Base-by-base conservation (phyloP, 2,113 vertebrate genomes). In the Channa argus region DNA sequence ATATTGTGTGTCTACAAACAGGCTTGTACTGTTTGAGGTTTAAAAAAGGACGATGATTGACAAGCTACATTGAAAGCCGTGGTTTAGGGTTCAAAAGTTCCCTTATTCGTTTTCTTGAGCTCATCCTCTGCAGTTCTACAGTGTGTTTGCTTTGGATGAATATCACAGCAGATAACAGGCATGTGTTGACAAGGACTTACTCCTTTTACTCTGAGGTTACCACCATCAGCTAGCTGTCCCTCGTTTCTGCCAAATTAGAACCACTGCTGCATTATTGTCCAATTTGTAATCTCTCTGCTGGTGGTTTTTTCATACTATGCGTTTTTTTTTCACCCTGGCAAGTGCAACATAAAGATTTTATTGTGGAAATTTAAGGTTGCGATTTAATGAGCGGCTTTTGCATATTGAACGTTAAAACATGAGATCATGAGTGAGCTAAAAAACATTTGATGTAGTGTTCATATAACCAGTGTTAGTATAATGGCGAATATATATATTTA, bases 261-360 rank as follows among this genome's bases (percentile, higher is more conserved):
- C 69, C 44, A 62, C 80, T 75, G 74, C 79, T 84, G 79, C 59
- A 79, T 63, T 79, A 74, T 67, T 67, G 69, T 77, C 52, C 69
- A 45, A 53, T 68, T 73, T 76, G n/a, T 43, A 15, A 15, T 55
- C 15, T 75, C 75, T 41, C 82, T 41, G 55, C 41, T 59, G 72
- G 68, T 69, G 58, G 60, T 8, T 45, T 71, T 41, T 39, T 77
- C 70, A 63, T 61, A 39, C 51, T 64, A 61, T 39, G 43, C 44
- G n/a, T 55, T 63, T 34, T 72, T 52, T 56, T 36, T 55, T 70
- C 9, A 39, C 38, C 45, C 39, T 4, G 12, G 15, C n/a, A 37
- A 62, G 49, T 72, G 66, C 36, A 77, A 41, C 43, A 49, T 47
- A 59, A 54, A 58, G 60, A 49, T 62, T 63, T 67, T 10, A 67